These are phyloP conservation scores for Cherax destructor DNA, from an alignment of 1,140 invertebrate genomes.

Conservation along the genomic window DNA sequence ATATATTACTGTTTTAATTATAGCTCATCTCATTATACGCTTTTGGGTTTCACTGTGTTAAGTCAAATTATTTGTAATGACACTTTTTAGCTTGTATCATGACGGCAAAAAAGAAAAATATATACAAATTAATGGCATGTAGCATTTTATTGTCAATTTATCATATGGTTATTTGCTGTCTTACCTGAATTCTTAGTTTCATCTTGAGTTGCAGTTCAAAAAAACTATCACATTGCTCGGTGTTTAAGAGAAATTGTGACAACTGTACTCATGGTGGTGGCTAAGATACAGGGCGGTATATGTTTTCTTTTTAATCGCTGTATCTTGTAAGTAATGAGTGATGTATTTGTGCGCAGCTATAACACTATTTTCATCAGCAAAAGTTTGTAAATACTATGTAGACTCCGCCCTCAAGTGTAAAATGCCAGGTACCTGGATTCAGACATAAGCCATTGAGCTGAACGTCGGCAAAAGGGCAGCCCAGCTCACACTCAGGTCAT, in stretches of 20 bases:
- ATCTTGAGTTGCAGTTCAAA: neutral
- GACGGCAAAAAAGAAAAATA: neutral
- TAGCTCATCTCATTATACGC: neutral
- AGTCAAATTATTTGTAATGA: neutral
- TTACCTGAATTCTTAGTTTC: neutral
- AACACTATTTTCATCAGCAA: neutral
- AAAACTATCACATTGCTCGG: neutral
- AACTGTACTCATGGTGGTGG: neutral
- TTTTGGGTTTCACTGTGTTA: neutral
- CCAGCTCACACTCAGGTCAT: no score
- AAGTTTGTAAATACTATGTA: neutral
- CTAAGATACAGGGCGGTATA: neutral
- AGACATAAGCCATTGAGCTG: no score
- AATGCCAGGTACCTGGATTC: neutral
- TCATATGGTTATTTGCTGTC: neutral
- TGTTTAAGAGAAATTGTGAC: neutral
- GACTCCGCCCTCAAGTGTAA: no score
- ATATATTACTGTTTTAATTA: neutral
- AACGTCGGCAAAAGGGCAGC: no score
- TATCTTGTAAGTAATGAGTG: constrained; percentile 1
- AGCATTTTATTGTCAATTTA: neutral
- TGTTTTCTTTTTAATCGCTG: neutral
- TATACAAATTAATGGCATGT: constrained; percentile 1
- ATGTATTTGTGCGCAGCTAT: neutral
- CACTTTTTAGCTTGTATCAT: neutral